Percentiles rank a stretch among this genome's conserved stretches.
Conservation (phyloP, 2,888 invertebrate genomes). For the Pristionchus arcanus region DNA sequence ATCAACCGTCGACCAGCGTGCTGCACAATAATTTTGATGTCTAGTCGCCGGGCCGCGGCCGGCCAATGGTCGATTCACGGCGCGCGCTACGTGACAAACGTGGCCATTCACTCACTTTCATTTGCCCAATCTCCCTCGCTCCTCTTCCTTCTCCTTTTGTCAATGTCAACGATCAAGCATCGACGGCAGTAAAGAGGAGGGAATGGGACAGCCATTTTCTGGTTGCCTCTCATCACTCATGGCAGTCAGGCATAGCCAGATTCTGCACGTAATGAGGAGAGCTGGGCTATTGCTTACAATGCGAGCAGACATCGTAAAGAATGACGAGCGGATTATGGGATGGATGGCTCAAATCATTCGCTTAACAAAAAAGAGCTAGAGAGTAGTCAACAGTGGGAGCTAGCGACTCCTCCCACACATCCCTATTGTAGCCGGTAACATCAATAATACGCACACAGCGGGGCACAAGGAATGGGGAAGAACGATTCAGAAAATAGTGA, state of each 20-base stretch:
- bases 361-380: background rate
- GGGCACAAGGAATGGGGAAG: background rate
- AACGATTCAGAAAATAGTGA: background rate
- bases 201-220: background rate
- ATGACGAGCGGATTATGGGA: background rate
- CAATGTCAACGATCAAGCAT: background rate
- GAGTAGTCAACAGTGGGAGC: background rate
- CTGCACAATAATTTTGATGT: background rate
- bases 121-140: background rate
- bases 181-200: background rate
- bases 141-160: background rate
- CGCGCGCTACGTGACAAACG: conserved; percentile 16
- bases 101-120: background rate
- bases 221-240: background rate
- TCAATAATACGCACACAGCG: background rate
- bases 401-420: background rate
- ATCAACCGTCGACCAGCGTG: background rate
- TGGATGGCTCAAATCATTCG: background rate
- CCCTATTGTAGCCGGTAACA: background rate
- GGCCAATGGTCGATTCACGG: background rate
- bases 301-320: background rate
- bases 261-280: background rate
- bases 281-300: background rate
- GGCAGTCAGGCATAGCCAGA: background rate
- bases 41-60: background rate